Evolutionary conservation across 2,797 vertebrate genomes (phyloP).

Genomic region (Lateolabrax maculatus): DNA sequence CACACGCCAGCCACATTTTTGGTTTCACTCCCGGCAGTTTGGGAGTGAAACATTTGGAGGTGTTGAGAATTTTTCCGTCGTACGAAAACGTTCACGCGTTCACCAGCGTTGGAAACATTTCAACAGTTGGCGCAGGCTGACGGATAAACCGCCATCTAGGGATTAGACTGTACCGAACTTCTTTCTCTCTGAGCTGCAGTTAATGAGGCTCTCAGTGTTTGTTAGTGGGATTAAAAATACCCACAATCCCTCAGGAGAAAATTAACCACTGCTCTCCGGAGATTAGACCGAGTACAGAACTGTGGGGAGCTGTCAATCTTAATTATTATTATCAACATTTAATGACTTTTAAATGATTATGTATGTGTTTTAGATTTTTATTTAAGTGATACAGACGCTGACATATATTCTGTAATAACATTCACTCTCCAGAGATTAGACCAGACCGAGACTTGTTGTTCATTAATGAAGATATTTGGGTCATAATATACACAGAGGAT

Average conservation of each 20-base stretch:
- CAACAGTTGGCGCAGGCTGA: background rate
- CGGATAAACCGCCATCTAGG: slow-evolving; percentile 29
- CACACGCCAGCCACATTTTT: background rate
- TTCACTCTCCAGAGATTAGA: slow-evolving; percentile 45
- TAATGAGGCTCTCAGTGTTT: slow-evolving; percentile 61
- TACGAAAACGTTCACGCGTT: background rate
- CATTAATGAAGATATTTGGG: slow-evolving; percentile 43
- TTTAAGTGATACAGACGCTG: slow-evolving; percentile 10
- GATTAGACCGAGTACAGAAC: slow-evolving; percentile 26
- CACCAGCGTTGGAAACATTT: background rate
- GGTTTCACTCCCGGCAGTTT: no score
- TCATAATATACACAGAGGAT: background rate
- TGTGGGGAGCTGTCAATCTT: slow-evolving; percentile 7
- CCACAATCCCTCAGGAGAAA: slow-evolving; percentile 54
- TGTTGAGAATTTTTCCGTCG: no score
- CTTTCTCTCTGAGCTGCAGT: slow-evolving; percentile 23
- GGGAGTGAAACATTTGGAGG: no score
- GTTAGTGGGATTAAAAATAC: slow-evolving; percentile 61
- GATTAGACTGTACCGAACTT: slow-evolving; percentile 46
- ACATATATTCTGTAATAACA: slow-evolving; percentile 21
- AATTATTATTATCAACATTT: slow-evolving; percentile 44
- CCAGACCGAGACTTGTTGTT: slow-evolving; percentile 10
- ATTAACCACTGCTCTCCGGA: slow-evolving; percentile 36
- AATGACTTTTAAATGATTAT: slow-evolving; percentile 38
- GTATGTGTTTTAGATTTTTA: slow-evolving; percentile 36